These are phyloP conservation scores for Stomorhina lunata DNA, from an alignment of 2,888 invertebrate genomes.

Conservation along the genomic window DNA sequence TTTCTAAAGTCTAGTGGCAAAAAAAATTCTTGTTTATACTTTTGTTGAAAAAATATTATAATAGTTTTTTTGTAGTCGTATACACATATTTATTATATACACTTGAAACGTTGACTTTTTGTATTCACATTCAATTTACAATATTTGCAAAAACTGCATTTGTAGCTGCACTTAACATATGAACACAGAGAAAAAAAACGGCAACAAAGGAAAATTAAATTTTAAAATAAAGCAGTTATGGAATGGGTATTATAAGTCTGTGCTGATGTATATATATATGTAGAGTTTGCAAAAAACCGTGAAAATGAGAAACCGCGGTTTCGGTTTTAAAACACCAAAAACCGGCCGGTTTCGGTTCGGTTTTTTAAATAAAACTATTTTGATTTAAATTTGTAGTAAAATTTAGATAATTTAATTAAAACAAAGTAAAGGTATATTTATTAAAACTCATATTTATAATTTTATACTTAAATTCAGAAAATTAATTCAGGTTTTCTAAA, in stretches of 20 bases:
- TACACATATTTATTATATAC: background rate
- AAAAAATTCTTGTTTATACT: constrained; percentile 15
- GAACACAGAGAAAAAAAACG: constrained; percentile 4
- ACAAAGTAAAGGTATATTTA: too few relatives aligned
- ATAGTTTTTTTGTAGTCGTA: constrained; percentile 15
- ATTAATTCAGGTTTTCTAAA: too few relatives aligned
- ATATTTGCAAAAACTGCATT: background rate
- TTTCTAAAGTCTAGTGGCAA: constrained; percentile 42
- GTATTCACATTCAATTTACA: constrained; percentile 10
- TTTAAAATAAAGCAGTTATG: background rate
- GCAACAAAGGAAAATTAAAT: constrained; percentile 11
- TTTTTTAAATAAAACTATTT: too few relatives aligned
- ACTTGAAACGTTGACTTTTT: constrained; percentile 8
- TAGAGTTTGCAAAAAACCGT: too few relatives aligned
- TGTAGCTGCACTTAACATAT: constrained; percentile 17
- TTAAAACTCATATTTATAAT: too few relatives aligned
- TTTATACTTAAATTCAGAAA: too few relatives aligned
- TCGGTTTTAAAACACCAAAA: too few relatives aligned
- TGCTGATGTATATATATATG: too few relatives aligned
- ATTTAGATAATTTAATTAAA: too few relatives aligned
- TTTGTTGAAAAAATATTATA: constrained; percentile 32
- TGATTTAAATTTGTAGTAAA: too few relatives aligned
- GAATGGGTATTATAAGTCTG: background rate
- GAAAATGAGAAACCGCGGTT: too few relatives aligned
- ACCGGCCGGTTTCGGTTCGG: too few relatives aligned